Conservation (phyloP, 53 echinoderm and acorn worm genomes). For the Arbacia lixula region DNA sequence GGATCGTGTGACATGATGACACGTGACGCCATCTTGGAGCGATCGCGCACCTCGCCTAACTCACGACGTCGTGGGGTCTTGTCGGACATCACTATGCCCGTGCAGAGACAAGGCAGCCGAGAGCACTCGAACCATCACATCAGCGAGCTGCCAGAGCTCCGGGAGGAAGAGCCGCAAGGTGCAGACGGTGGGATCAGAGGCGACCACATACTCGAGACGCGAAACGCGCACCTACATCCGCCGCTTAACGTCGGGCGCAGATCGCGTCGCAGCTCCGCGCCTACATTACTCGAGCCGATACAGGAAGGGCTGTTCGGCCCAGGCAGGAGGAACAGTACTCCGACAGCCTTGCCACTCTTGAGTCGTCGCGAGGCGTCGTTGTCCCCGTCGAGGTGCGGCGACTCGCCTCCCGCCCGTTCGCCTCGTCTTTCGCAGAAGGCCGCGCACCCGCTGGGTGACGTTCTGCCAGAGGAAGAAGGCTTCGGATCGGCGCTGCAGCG, state of each 20-base stretch:
- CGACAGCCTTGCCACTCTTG: constrained; percentile 1
- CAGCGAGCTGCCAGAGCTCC: constrained; percentile 26
- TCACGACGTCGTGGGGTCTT: constrained; percentile 25
- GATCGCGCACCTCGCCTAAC: constrained; percentile 42
- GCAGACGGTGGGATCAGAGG: not conserved
- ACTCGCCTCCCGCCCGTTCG: constrained; percentile 49
- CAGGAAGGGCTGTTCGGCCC: constrained; percentile 67
- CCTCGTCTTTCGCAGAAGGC: constrained; percentile 31
- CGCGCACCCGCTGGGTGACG: constrained; percentile 4
- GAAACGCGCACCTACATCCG: constrained; percentile 37
- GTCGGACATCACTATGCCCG: constrained; percentile 13
- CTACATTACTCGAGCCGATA: constrained; percentile 67
- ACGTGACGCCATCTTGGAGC: constrained; percentile 37
- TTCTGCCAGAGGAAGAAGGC: constrained; percentile 27
- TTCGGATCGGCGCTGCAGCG: not conserved
- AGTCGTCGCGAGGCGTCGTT: constrained; percentile 31
- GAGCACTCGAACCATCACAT: constrained; percentile 40
- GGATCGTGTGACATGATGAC: constrained; percentile 4
- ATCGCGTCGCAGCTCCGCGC: constrained; percentile 61
- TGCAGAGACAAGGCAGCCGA: constrained; percentile 44
- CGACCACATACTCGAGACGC: not conserved
- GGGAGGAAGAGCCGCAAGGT: constrained; percentile 33
- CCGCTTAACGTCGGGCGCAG: constrained; percentile 31
- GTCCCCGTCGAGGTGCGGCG: constrained; percentile 40
- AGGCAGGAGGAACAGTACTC: constrained; percentile 65